Evolutionary conservation across 2,797 vertebrate species (phyloP).

Genomic region (Percopsis omiscomaycus): DNA sequence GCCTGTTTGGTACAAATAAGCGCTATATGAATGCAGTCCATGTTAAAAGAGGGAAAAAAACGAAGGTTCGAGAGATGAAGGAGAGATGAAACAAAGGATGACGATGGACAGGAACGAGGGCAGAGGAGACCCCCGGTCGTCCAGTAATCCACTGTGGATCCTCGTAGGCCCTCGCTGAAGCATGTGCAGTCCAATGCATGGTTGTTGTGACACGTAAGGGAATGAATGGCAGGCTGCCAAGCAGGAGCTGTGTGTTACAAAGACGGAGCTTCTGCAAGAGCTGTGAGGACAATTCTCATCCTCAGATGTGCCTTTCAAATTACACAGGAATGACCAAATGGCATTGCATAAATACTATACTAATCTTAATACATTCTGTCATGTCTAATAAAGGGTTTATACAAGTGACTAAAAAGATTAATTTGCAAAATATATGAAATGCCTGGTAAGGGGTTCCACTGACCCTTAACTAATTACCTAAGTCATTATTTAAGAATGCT

Average conservation of each 20-base stretch:
- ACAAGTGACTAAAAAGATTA: no score
- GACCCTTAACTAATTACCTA: no score
- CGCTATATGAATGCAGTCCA: neutral
- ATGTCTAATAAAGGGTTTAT: no score
- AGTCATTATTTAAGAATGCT: no score
- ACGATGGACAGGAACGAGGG: slow-evolving; percentile 2
- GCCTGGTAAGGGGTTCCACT: no score
- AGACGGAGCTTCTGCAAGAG: no score
- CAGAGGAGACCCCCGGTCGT: neutral
- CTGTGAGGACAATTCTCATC: no score
- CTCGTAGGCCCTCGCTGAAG: slow-evolving; percentile 17
- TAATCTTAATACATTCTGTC: no score
- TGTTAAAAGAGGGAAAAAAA: slow-evolving; percentile 9
- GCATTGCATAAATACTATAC: neutral
- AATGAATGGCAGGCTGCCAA: slow-evolving; percentile 24
- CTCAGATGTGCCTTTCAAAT: no score
- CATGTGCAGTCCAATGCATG: slow-evolving; percentile 29
- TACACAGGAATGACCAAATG: no score
- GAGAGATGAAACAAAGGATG: neutral
- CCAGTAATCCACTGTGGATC: neutral
- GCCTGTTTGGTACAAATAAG: no score
- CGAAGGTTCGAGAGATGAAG: neutral
- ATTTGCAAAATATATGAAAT: no score
- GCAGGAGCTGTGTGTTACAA: slow-evolving; percentile 40
- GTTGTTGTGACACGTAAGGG: slow-evolving; percentile 50